Conservation (phyloP, 2,797 vertebrate species). For the Danio kyathit region DNA sequence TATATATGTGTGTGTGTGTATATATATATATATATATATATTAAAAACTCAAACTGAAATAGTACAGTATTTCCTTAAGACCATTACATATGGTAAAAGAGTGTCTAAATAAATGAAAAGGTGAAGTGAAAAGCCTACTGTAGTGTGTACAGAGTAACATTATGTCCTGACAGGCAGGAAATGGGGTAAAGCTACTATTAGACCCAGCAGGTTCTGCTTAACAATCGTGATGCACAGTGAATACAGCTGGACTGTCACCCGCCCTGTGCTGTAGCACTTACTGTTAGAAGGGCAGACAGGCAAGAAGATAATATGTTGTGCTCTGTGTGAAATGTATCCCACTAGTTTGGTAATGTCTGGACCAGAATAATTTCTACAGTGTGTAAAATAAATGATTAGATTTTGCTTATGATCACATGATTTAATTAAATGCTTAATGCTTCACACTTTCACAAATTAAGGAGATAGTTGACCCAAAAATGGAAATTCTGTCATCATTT, state of each 20-base stretch:
- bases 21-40: no score
- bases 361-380: not conserved
- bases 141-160: constrained; percentile 43
- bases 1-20: no score
- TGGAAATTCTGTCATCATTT: no score
- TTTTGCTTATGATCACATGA: not conserved
- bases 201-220: constrained; percentile 52
- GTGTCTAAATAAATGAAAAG: not conserved
- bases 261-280: constrained; percentile 11
- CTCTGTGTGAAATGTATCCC: not conserved
- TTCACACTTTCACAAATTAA: not conserved
- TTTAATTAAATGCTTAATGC: not conserved
- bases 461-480: no score
- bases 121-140: constrained; percentile 11
- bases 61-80: not conserved
- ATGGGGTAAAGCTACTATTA: constrained; percentile 58
- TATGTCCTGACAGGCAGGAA: constrained; percentile 50
- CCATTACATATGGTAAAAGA: not conserved
- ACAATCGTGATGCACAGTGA: constrained; percentile 51
- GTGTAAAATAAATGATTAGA: not conserved
- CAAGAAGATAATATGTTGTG: constrained; percentile 32
- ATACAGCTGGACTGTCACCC: constrained; percentile 51
- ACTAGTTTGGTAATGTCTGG: constrained; percentile 7
- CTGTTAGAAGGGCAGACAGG: constrained; percentile 29
- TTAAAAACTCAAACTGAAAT: no score